phyloP scores from a whole-genome alignment of 2,888 invertebrate genomes.

The Harmothoe impar region DNA sequence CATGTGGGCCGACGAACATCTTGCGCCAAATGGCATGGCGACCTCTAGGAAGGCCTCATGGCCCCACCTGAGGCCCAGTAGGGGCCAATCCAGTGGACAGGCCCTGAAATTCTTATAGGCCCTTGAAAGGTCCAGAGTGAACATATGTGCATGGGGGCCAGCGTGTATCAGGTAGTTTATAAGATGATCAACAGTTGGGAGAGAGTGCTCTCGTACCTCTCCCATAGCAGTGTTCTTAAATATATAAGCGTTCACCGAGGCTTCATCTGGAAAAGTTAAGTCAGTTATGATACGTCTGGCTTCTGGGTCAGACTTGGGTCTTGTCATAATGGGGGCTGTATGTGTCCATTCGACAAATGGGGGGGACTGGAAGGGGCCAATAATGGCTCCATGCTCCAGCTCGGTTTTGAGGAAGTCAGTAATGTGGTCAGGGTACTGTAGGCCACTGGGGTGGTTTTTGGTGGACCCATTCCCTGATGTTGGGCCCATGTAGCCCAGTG shows the following conservation, averaged over 20 bases:
- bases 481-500: not conserved
- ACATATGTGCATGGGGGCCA: not conserved
- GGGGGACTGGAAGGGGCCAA: not conserved
- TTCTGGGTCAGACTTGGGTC: not conserved
- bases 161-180: not conserved
- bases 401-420: not conserved
- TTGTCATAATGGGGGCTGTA: not conserved
- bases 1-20: not conserved
- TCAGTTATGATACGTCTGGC: not conserved
- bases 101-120: not conserved
- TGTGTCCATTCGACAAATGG: not conserved
- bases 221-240: not conserved
- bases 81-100: constrained; percentile 15
- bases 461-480: not conserved
- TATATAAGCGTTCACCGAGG: not conserved
- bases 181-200: not conserved
- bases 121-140: not conserved
- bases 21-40: not conserved
- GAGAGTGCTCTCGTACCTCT: not conserved
- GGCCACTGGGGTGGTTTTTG: not conserved
- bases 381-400: not conserved
- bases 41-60: not conserved
- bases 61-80: not conserved
- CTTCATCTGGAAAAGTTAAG: not conserved
- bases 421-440: not conserved